Base-by-base conservation (phyloP, 2,797 vertebrate species). In the Tinamus major region DNA sequence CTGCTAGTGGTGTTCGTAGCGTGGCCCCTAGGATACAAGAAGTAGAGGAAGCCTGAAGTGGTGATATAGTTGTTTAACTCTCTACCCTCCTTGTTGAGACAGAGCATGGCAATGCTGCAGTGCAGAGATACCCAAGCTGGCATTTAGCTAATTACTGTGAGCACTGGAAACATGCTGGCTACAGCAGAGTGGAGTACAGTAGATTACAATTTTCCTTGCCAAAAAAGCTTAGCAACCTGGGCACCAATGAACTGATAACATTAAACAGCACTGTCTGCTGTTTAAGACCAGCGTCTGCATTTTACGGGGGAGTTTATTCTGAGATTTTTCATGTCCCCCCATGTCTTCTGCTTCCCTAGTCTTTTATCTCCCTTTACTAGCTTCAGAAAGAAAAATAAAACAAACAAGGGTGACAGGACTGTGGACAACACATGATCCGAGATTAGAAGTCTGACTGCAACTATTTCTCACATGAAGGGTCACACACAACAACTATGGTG, bases 201-300 rank as follows among this genome's bases (percentile, higher is more conserved):
- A 82, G 61, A 63, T 90, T 88, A 83, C 88, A 71, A 77, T 91
- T 93, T 93, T 90, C 27, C 17, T 56, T 95, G 90, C 91, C 95
- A 96, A 90, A 87, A 87, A 93, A 63, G 44, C 85, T 72, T 90
- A 91, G 70, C 79, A 86, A 27, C 77, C 80, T 31, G 17, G 85
- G 70, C 79, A 84, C 63, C 91, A 88, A 4, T 55, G 82, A 91
- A 63, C 55, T 20, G 68, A 20, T 72, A 86, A 87, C 62, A 93
- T 81, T 37, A 92, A 93, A 63, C 68, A 96, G 55, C 87, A 86
- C 18, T 31, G 55, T 81, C 74, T 83, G 70, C 48, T 49, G 23
- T 49, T 49, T 26, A 49, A 49, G 48, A 49, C 48, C 23, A 26
- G 48, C 23, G 55, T 81, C 74, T 83, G 70, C 55, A 89, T 85